Conservation (phyloP, 2,113 vertebrate species). For the Micronisus gabar region DNA sequence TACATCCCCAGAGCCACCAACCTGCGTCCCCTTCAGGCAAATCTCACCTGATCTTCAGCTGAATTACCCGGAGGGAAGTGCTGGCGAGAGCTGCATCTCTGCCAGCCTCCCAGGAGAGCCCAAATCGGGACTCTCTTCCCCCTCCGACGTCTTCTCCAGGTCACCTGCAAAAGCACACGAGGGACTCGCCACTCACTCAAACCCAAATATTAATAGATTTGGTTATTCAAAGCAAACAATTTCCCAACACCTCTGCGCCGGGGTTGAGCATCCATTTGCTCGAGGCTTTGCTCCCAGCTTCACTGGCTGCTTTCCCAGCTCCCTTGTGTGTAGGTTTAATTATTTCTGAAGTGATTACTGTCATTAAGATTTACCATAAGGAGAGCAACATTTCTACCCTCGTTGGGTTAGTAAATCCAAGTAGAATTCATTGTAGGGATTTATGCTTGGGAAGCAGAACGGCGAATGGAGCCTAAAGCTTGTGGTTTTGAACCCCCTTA, state of each 20-base stretch:
- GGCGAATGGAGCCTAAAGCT: rapidly evolving
- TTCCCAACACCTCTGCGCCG: background rate
- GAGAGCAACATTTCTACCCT: no score
- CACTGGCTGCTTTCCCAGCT: no score
- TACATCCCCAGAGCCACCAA: background rate
- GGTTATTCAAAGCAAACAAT: no score
- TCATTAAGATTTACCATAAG: no score
- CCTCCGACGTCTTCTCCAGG: rapidly evolving
- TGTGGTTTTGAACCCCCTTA: no score
- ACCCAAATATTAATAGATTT: no score
- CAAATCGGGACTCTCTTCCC: no score
- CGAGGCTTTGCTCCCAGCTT: background rate
- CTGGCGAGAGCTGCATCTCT: background rate
- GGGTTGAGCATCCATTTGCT: background rate
- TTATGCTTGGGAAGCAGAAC: background rate
- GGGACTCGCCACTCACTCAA: rapidly evolving
- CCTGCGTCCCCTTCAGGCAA: no score
- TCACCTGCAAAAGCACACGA: no score
- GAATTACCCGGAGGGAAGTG: rapidly evolving
- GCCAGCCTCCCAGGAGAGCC: background rate
- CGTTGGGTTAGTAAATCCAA: rapidly evolving
- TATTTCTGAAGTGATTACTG: no score
- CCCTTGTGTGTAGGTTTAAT: background rate
- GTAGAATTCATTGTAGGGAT: background rate
- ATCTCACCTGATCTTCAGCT: background rate